phyloP scores from a whole-genome alignment of 2,113 vertebrate genomes.

The Semnornis frantzii region DNA sequence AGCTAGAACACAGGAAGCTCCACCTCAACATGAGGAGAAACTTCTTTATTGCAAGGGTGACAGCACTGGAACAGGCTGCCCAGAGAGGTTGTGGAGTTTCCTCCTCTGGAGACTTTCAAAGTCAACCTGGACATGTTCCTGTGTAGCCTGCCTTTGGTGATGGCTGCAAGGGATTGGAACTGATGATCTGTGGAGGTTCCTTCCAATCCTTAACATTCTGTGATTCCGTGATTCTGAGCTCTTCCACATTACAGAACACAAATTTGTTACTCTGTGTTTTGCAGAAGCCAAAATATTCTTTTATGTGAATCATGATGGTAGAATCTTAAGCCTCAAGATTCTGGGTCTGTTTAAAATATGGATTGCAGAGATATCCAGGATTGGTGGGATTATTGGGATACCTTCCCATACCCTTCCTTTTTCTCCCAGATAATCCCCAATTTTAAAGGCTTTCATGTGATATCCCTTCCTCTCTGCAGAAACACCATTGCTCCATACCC shows the following conservation, averaged over 20 bases:
- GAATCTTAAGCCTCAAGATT: not conserved
- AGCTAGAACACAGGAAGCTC: too few relatives aligned
- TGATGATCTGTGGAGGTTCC: too few relatives aligned
- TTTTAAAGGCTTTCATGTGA: not conserved
- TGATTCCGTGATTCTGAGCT: not conserved
- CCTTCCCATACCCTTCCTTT: not conserved
- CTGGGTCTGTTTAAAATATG: not conserved
- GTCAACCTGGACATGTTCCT: too few relatives aligned
- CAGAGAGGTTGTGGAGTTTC: too few relatives aligned
- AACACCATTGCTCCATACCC: not conserved
- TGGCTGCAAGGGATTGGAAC: too few relatives aligned
- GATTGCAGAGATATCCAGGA: not conserved
- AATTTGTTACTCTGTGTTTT: not conserved
- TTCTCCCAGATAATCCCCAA: not conserved
- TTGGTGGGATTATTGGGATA: not conserved
- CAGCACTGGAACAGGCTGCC: too few relatives aligned
- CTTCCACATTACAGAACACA: not conserved
- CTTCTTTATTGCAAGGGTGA: too few relatives aligned
- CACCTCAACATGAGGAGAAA: too few relatives aligned
- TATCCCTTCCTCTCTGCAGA: not conserved
- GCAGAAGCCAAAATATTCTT: not conserved
- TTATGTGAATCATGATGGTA: not conserved
- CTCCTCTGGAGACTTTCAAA: too few relatives aligned
- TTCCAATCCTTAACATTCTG: too few relatives aligned
- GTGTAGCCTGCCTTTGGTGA: too few relatives aligned